phyloP scores from a whole-genome alignment of 2,797 vertebrate genomes.

The Sorex maritimensis region DNA sequence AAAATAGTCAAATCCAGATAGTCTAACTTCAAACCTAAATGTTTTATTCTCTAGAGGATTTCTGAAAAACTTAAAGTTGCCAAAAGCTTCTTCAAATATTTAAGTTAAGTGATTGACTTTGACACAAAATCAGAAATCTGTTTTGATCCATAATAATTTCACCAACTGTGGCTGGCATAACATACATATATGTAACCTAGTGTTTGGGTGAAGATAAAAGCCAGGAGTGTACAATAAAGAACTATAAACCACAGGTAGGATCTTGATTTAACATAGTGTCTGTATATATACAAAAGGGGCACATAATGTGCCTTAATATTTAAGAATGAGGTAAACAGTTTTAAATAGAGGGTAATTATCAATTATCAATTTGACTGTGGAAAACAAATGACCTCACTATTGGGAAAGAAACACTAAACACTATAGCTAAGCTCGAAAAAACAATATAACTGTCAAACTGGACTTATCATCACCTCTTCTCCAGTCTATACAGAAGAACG shows the following conservation, averaged over 20 bases:
- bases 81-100: not conserved
- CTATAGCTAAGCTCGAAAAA: not conserved
- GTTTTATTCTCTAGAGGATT: not conserved
- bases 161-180: not conserved
- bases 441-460: not conserved
- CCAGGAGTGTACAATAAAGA: slow-evolving; percentile 4
- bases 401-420: slow-evolving; percentile 31
- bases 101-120: not conserved
- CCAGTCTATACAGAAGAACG: not conserved
- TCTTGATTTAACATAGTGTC: not conserved
- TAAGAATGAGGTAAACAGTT: not conserved
- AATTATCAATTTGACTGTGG: not conserved
- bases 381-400: not conserved
- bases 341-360: not conserved
- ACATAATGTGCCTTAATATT: not conserved
- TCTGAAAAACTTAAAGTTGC: not conserved
- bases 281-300: not conserved
- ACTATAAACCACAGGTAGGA: not conserved
- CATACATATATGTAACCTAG: not conserved
- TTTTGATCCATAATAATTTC: not conserved
- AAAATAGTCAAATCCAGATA: not conserved
- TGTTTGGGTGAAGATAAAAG: slow-evolving; percentile 6
- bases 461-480: not conserved
- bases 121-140: not conserved
- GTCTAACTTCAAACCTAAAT: not conserved